These are phyloP conservation scores for Nestor notabilis DNA, from an alignment of 2,113 vertebrate genomes.

Conservation along the genomic window DNA sequence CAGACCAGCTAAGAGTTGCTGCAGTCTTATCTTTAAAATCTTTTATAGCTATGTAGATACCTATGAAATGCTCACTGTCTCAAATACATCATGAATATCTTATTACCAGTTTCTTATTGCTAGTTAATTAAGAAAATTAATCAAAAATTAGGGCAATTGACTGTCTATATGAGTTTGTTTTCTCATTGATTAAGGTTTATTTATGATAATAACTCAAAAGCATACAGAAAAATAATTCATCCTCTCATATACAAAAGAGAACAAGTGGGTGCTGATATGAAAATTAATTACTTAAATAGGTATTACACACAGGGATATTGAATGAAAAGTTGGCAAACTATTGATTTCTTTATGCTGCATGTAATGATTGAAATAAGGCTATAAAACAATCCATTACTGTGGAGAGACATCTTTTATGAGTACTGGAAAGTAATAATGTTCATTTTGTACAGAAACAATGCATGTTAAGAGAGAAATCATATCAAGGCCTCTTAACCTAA, in stretches of 20 bases:
- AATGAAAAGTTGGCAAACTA: not conserved
- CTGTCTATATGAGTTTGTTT: not conserved
- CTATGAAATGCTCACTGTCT: not conserved
- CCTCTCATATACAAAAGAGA: not conserved
- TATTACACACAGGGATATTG: not conserved
- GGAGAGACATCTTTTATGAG: not conserved
- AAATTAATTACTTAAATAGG: not conserved
- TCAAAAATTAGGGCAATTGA: not conserved
- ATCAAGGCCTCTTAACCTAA: not conserved
- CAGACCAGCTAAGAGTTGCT: not conserved
- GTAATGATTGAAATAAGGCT: not conserved
- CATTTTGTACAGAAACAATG: not conserved
- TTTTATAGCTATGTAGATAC: not conserved
- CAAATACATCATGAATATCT: not conserved
- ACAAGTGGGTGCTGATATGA: not conserved
- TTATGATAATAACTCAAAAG: not conserved
- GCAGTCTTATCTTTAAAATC: not conserved
- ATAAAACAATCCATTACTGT: not conserved
- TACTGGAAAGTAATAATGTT: not conserved
- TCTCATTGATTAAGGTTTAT: not conserved
- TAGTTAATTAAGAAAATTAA: not conserved
- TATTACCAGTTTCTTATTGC: not conserved
- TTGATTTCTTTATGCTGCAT: not conserved
- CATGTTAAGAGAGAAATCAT: not conserved
- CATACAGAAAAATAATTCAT: not conserved